Evolutionary conservation across 1,140 invertebrate species (phyloP).

Genomic region (Drosophila kurseongensis): DNA sequence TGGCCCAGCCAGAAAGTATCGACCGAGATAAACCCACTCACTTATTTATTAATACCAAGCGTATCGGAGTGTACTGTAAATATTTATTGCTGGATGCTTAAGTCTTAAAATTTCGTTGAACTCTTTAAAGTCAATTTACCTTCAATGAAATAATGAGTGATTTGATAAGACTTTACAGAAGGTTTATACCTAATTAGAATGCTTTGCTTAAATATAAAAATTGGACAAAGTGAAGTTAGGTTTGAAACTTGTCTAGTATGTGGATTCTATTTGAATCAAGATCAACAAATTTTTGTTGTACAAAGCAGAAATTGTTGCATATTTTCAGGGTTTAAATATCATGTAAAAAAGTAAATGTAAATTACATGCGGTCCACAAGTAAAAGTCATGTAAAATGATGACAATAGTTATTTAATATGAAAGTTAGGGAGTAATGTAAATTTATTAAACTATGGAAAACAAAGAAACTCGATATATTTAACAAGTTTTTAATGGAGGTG

Average conservation of each 20-base stretch:
- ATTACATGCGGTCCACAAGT: background rate
- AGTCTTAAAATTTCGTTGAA: background rate
- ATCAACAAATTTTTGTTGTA: background rate
- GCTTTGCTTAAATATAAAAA: too few species aligned
- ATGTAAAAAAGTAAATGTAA: background rate
- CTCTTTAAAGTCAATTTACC: background rate
- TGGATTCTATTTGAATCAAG: background rate
- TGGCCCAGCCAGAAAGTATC: slow-evolving; percentile 26
- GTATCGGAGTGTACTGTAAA: slow-evolving; percentile 21
- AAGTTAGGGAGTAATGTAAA: too few species aligned
- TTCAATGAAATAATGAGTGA: background rate
- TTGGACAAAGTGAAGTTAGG: background rate
- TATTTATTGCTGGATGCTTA: slow-evolving; percentile 9
- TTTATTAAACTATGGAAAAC: too few species aligned
- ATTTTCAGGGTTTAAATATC: background rate
- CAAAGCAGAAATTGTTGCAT: background rate
- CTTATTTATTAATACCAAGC: slow-evolving; percentile 12
- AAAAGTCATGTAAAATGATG: too few species aligned
- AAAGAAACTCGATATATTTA: too few species aligned
- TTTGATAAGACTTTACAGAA: too few species aligned
- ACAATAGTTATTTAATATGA: too few species aligned
- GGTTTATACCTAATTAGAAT: too few species aligned
- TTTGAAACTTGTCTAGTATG: slow-evolving; percentile 6
- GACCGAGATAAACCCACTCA: slow-evolving; percentile 23
- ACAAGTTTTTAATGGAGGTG: too few species aligned